Conservation (phyloP, 1,140 invertebrate genomes). For the Aphidius ervi region DNA sequence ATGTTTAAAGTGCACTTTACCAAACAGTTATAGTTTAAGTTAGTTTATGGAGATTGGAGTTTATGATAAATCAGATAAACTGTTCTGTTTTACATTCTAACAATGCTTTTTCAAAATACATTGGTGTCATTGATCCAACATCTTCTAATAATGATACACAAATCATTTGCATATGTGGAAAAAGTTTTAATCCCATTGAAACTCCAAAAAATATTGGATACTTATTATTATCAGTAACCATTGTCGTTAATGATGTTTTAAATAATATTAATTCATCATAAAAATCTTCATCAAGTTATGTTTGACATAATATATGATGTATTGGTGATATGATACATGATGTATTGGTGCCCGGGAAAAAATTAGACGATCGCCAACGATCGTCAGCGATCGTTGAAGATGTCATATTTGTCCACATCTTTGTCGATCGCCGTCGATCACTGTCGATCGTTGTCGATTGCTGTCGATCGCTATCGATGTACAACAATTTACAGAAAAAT, state of each 20-base stretch:
- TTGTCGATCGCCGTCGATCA: too few species aligned
- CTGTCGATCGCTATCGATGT: too few species aligned
- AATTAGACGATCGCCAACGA: too few species aligned
- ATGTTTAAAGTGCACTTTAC: too few species aligned
- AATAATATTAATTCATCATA: slow-evolving; percentile 85
- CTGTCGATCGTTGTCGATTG: too few species aligned
- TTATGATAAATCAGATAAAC: too few species aligned
- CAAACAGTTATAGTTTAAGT: too few species aligned
- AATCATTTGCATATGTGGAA: slow-evolving; percentile 83
- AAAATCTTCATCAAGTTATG: slow-evolving; percentile 87
- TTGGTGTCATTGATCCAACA: slow-evolving; percentile 78
- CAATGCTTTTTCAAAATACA: slow-evolving; percentile 98
- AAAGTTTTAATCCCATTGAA: slow-evolving; percentile 68
- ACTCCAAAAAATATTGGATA: slow-evolving; percentile 92
- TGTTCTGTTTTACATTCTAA: slow-evolving; percentile 89
- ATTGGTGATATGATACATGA: slow-evolving; percentile 86
- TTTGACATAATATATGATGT: slow-evolving; percentile 72
- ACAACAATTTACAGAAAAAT: too few species aligned
- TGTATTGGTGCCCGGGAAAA: too few species aligned
- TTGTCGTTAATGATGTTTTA: slow-evolving; percentile 68
- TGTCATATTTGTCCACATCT: too few species aligned
- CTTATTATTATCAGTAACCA: slow-evolving; percentile 70
- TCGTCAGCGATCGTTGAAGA: too few species aligned
- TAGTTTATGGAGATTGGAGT: too few species aligned
- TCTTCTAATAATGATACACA: slow-evolving; percentile 84